A percentile compares a stretch with the other conserved stretches of the same genome.
Evolutionary conservation across 2,113 vertebrate species (phyloP).

Genomic region (Limanda limanda): DNA sequence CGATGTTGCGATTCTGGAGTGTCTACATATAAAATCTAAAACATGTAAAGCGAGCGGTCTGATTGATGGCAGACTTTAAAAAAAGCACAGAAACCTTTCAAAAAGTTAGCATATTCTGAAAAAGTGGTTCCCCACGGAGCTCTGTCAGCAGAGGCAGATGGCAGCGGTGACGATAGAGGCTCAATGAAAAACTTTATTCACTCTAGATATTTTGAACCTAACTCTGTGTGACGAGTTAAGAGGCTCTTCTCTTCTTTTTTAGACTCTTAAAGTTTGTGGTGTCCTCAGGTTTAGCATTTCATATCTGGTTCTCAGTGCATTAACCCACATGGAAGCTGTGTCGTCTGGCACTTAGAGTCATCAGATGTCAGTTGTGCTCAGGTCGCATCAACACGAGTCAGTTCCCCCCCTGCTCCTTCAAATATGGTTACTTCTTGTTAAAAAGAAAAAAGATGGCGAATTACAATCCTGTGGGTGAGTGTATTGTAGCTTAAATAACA

Average conservation of each 20-base stretch:
- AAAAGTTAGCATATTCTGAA: slow-evolving; percentile 4
- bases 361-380: too few relatives aligned
- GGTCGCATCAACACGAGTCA: too few relatives aligned
- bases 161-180: neutral
- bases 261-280: slow-evolving; percentile 7
- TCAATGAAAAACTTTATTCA: neutral
- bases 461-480: too few relatives aligned
- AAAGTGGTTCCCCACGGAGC: neutral
- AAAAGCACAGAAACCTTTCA: neutral
- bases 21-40: too few relatives aligned
- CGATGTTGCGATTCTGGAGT: too few relatives aligned
- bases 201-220: neutral
- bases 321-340: neutral
- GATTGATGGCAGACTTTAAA: neutral
- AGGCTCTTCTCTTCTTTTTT: neutral
- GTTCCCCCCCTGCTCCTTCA: too few relatives aligned
- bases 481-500: neutral
- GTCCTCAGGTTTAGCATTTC: neutral
- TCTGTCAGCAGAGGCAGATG: slow-evolving; percentile 41
- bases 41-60: neutral
- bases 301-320: neutral
- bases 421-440: too few relatives aligned
- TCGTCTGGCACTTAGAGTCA: too few relatives aligned
- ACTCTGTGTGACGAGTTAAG: slow-evolving; percentile 8
- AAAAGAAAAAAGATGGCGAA: too few relatives aligned